Evolutionary conservation across 2,797 vertebrate genomes (phyloP).

Genomic region (Morelia viridis): DNA sequence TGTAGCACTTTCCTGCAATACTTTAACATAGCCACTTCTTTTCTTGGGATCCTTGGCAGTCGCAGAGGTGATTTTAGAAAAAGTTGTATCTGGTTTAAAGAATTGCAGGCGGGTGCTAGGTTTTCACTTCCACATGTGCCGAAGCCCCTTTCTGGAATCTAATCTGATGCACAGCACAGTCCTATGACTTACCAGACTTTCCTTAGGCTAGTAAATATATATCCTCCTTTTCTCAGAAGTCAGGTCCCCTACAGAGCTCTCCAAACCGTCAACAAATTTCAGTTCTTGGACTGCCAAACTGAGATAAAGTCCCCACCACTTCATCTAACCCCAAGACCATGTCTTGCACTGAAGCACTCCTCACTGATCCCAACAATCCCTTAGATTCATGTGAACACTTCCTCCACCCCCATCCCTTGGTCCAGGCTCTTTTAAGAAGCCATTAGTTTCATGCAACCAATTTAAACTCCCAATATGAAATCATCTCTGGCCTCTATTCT

Average conservation of each 20-base stretch:
- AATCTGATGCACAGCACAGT: not conserved
- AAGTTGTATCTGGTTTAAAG: not conserved
- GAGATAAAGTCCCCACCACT: not conserved
- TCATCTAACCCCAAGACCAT: not conserved
- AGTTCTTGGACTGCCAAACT: not conserved
- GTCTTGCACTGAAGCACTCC: not conserved
- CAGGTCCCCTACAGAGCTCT: not conserved
- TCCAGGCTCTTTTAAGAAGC: not conserved
- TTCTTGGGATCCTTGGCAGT: not conserved
- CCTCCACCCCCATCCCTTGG: not conserved
- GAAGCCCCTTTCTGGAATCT: too few species aligned
- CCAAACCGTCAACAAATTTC: not conserved
- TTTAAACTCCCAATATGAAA: not conserved
- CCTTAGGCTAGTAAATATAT: not conserved
- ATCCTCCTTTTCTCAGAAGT: too few species aligned
- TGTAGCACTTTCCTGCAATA: not conserved
- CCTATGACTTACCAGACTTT: not conserved
- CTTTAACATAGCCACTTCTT: not conserved
- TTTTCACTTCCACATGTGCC: not conserved
- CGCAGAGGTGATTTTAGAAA: not conserved
- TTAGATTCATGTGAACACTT: not conserved
- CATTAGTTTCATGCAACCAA: not conserved
- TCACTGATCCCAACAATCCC: not conserved
- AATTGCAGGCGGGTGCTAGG: not conserved
- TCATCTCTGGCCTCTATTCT: not conserved